Base-by-base conservation (phyloP, 2,888 invertebrate species). In the Ecliptopera silaceata region DNA sequence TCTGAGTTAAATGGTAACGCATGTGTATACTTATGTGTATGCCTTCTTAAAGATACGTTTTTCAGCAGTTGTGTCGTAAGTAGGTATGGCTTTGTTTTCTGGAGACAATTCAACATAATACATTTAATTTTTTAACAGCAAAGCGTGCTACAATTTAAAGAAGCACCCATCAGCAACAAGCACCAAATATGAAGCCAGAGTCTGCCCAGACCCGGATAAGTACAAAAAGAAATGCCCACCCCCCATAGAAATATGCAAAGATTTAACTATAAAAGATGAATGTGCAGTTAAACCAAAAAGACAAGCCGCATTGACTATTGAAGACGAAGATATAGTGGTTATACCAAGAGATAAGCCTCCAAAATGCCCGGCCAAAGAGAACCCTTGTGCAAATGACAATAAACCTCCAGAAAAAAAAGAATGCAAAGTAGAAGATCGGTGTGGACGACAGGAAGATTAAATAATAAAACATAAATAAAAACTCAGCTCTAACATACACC, bases 181-280 rank as follows among this genome's bases (percentile, higher is more conserved):
- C 39, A 15, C 10, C 0, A 3, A 11, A 1, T 55, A 55, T 22
- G 8, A 47, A 18, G 18, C 32, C 4, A 41, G 55, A 32, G 31
- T 39, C 6, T 60, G 56, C 17, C 45, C 55, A 4, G 38, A 36
- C 2, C 42, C 26, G 11, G 34, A 44, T n/a, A 41, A 13, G 22
- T 36, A 36, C 34, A 54, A 47, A 42, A 47, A 46, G 18, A 47
- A 47, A 29, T 43, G 54, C 18, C 53, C 53, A 12, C 36, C 42
- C 6, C 36, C 47, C 26, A 36, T 43, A 42, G 54, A 54, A 0
- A 11, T 42, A 1, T 54, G 54, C 47, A 42, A 42, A 32, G 42
- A 47, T 8, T 2, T 47, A 3, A 12, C 10, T 3, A 10, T 4
- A 6, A 34, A 31, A 34, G 45, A 42, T 11, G 6, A n/a, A 17